Base-by-base conservation (phyloP, 23 tunicate species). In the Ascidia mentula region DNA sequence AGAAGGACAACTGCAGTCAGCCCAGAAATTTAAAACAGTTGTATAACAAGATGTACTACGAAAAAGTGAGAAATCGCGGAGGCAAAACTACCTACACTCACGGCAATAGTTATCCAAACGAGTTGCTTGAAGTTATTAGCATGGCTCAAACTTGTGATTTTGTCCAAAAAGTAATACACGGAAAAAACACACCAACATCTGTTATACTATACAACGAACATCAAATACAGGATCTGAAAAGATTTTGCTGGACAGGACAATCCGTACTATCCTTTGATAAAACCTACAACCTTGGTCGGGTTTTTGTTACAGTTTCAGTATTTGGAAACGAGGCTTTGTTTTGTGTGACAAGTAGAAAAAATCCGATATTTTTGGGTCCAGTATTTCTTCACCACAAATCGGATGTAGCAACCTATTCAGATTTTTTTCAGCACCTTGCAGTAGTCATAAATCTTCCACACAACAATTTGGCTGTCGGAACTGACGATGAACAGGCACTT, bases 301-400 rank as follows among this genome's bases (percentile, higher is more conserved):
- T 71, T 36, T 36, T 28, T 18, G 34, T 12, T 17, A 71, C 75
- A 6, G 32, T 71, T 3, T 28, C 75, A 3, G 18, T 36, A 6
- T 71, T 71, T 31, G 32, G 32, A 69, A 69, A 69, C 34, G 9
- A 26, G 20, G 20, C 20, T 31, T 17, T 69, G 34, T 12, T 69
- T 26, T 12, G 34, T 12, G 18, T 22, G 5, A 1, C 65, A 9
- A 53, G 28, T 1, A 36, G 75, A 3, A 34, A 6, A 22, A 34
- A 71, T 71, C 75, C 75, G 9, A 71, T 71, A 5, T 6, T 71
- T 71, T 6, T 71, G 1, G 75, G 75, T 3, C 75, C 75, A 34
- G 32, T 71, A 28, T 71, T 71, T 6, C 39, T 71, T 4, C 75
- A 71, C 39, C 30, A 71, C 75, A 28, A 31, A 17, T 71, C 34